A percentile compares a stretch with the other conserved stretches of the same genome.
These are phyloP conservation scores for Centropyge bicolor DNA, from an alignment of 2,797 vertebrate genomes.

Conservation along the genomic window DNA sequence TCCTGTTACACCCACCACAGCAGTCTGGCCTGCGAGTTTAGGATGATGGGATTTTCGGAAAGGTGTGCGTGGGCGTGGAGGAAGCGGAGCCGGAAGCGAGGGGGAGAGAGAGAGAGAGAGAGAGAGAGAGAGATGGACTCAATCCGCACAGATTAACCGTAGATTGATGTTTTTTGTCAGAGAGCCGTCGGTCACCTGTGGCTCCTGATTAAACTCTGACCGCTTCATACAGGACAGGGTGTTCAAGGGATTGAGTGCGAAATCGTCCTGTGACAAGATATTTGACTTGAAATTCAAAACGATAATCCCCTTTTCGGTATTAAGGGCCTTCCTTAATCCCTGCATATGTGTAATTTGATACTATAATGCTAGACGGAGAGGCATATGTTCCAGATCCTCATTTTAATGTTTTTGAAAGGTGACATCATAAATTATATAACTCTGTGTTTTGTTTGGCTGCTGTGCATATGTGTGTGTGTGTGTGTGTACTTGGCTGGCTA, in stretches of 20 bases:
- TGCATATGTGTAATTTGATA: constrained; percentile 53
- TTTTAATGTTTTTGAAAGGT: constrained; percentile 37
- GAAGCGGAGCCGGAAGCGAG: constrained; percentile 34
- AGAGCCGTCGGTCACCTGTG: constrained; percentile 53
- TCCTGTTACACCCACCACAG: constrained; percentile 51
- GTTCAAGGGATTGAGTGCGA: constrained; percentile 31
- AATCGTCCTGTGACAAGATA: constrained; percentile 29
- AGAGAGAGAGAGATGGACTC: constrained; percentile 41
- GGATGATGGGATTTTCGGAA: constrained; percentile 61
- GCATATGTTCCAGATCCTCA: constrained; percentile 38
- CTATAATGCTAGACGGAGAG: constrained; percentile 15
- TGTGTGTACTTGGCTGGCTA: constrained; percentile 11
- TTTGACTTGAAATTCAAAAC: constrained; percentile 39
- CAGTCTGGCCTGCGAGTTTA: constrained; percentile 41
- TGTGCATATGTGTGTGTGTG: constrained; percentile 5
- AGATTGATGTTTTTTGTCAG: constrained; percentile 61
- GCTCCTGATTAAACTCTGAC: constrained; percentile 65
- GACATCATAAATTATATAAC: constrained; percentile 76
- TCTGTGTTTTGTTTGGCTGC: constrained; percentile 33
- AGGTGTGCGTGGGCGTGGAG: constrained; percentile 54
- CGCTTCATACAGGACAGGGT: constrained; percentile 30
- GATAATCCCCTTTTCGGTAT: constrained; percentile 46
- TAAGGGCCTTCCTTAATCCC: constrained; percentile 51
- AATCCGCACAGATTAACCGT: constrained; percentile 73
- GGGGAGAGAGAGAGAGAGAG: no score